Conservation (phyloP, 2,113 vertebrate genomes). For the Sphaerodactylus townsendi region DNA sequence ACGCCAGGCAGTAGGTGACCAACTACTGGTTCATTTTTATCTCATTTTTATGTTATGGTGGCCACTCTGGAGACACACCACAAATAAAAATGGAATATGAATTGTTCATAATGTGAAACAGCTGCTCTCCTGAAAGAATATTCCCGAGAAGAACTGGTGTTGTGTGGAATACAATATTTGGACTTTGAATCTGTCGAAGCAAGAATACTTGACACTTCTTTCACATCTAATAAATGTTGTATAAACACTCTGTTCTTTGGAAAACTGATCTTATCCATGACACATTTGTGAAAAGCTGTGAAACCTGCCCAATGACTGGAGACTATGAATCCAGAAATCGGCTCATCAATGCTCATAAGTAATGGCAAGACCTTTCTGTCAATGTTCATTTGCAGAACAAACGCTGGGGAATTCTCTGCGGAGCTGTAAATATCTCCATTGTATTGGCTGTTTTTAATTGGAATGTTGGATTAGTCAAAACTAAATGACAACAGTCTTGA, state of each 20-base stretch:
- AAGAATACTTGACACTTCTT: slow-evolving; percentile 12
- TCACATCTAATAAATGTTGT: background rate
- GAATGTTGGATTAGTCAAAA: slow-evolving; percentile 28
- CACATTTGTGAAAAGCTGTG: slow-evolving; percentile 17
- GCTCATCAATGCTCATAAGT: slow-evolving; percentile 64
- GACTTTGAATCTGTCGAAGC: background rate
- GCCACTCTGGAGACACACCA: background rate
- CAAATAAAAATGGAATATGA: background rate
- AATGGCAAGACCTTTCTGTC: slow-evolving; percentile 66
- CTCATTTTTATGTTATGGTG: background rate
- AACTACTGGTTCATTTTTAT: no score
- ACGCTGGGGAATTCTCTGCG: slow-evolving; percentile 30
- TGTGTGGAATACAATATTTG: background rate
- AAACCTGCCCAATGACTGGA: slow-evolving; percentile 39
- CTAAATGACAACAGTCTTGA: background rate
- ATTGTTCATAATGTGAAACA: background rate
- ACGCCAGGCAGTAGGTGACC: no score
- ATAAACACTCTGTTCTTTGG: slow-evolving; percentile 25
- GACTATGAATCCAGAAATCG: slow-evolving; percentile 47
- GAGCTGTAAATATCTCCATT: slow-evolving; percentile 39
- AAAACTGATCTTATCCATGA: background rate
- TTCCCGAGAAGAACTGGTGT: background rate
- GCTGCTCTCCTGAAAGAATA: background rate
- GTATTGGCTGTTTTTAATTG: slow-evolving; percentile 43
- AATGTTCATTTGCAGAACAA: slow-evolving; percentile 54